phyloP scores from a whole-genome alignment of 2,888 invertebrate species.

The Volucella bombylans region DNA sequence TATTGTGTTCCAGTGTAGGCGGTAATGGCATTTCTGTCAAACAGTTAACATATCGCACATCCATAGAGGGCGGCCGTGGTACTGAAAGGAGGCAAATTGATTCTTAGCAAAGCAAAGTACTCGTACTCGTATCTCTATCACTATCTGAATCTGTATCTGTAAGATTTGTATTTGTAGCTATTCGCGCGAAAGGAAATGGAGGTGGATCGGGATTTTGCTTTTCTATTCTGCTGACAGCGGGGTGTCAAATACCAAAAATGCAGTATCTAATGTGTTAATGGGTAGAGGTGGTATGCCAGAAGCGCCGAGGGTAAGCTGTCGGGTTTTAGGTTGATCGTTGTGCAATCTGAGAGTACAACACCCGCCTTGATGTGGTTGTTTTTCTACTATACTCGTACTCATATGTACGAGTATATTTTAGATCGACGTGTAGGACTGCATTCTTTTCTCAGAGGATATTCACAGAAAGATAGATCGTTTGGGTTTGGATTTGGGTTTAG shows the following conservation, averaged over 20 bases:
- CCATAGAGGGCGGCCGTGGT: slow-evolving; percentile 55
- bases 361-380: slow-evolving; percentile 42
- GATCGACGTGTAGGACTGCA: slow-evolving; percentile 63
- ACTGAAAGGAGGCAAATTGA: slow-evolving; percentile 66
- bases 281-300: slow-evolving; percentile 6
- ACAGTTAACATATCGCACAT: slow-evolving; percentile 72
- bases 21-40: slow-evolving; percentile 73
- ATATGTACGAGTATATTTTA: too few relatives aligned
- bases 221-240: slow-evolving; percentile 70
- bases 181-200: slow-evolving; percentile 58
- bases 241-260: slow-evolving; percentile 71
- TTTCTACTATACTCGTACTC: not conserved
- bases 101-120: slow-evolving; percentile 40
- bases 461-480: slow-evolving; percentile 29
- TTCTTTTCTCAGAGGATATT: slow-evolving; percentile 65
- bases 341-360: slow-evolving; percentile 58
- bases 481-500: slow-evolving; percentile 16
- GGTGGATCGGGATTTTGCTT: slow-evolving; percentile 49
- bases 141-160: too few relatives aligned
- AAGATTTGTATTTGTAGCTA: too few relatives aligned
- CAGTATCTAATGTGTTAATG: slow-evolving; percentile 54
- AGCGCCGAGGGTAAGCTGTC: slow-evolving; percentile 9
- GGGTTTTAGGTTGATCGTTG: slow-evolving; percentile 36
- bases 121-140: not conserved
- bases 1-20: slow-evolving; percentile 72